Conservation (phyloP, 1,140 invertebrate species). For the Megalopta genalis region DNA sequence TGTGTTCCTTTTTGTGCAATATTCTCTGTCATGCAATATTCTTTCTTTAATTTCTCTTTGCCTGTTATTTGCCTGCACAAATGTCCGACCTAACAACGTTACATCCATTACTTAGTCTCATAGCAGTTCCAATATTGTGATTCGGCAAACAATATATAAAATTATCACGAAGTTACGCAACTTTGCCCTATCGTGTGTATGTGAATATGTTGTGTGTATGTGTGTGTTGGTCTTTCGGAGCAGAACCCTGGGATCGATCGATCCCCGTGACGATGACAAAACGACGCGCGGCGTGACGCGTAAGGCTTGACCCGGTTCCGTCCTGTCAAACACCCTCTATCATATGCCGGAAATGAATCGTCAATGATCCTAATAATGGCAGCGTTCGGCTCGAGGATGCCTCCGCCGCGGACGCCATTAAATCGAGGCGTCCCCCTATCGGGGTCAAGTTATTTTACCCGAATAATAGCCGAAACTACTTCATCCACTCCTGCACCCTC, state of each 20-base stretch:
- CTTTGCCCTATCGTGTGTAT: too few relatives aligned
- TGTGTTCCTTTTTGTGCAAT: too few relatives aligned
- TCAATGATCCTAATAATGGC: conserved; percentile 62
- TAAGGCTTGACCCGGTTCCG: conserved; percentile 57
- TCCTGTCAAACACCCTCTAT: conserved; percentile 50
- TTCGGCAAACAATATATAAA: too few relatives aligned
- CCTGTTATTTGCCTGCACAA: too few relatives aligned
- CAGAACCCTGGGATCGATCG: conserved; percentile 41
- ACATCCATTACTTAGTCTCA: too few relatives aligned
- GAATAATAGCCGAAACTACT: conserved; percentile 42
- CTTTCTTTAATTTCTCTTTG: too few relatives aligned
- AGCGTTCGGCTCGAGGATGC: conserved; percentile 37
- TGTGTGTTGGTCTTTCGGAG: background rate
- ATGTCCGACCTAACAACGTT: too few relatives aligned
- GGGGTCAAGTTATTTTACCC: conserved; percentile 58
- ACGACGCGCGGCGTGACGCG: conserved; percentile 55
- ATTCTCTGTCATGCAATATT: too few relatives aligned
- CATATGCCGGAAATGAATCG: conserved; percentile 63
- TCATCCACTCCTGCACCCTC: background rate
- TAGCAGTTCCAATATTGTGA: too few relatives aligned
- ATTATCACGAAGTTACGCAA: too few relatives aligned
- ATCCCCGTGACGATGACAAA: conserved; percentile 53
- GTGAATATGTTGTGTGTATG: too few relatives aligned
- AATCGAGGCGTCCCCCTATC: conserved; percentile 28
- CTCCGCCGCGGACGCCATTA: conserved; percentile 48